These are phyloP conservation scores for Harmothoe impar DNA, from an alignment of 2,888 invertebrate species.

Conservation along the genomic window DNA sequence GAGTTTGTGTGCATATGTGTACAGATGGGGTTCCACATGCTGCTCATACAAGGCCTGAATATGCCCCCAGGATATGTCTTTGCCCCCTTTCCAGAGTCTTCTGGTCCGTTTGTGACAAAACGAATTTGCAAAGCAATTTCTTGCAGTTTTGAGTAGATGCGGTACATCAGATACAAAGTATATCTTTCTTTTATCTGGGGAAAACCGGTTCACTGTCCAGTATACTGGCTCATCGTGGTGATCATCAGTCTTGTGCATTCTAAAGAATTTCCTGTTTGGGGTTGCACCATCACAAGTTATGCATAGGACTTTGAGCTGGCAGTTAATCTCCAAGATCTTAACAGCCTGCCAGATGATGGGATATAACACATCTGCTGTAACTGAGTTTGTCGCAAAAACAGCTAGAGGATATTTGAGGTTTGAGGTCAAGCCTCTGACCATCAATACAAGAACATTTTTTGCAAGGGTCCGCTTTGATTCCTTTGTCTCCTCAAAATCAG, in stretches of 20 bases:
- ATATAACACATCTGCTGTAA: conserved; percentile 32
- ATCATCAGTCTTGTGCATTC: not conserved
- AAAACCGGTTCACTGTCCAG: conserved; percentile 21
- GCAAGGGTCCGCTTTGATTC: too few species aligned
- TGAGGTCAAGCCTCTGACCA: conserved; percentile 66
- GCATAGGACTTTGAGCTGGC: conserved; percentile 37
- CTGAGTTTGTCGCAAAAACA: not conserved
- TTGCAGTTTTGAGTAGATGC: conserved; percentile 43
- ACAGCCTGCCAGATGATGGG: conserved; percentile 14
- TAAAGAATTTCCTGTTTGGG: too few species aligned
- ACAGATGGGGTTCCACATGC: not conserved
- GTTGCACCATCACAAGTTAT: too few species aligned
- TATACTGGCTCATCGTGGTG: not conserved
- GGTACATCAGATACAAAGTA: conserved; percentile 56
- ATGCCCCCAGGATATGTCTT: conserved; percentile 36
- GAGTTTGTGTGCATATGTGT: not conserved
- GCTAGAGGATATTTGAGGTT: too few species aligned
- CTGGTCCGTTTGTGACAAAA: conserved; percentile 49
- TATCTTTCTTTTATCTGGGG: not conserved
- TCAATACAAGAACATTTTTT: conserved; percentile 69
- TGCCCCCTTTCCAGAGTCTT: conserved; percentile 50
- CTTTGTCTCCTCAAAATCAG: conserved; percentile 68
- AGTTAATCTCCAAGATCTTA: not conserved
- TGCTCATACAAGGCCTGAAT: conserved; percentile 29
- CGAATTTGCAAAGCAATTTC: too few species aligned